Percentiles rank a stretch among this genome's conserved stretches.
Evolutionary conservation across 2,888 invertebrate genomes (phyloP).

Genomic region (Mantis religiosa): DNA sequence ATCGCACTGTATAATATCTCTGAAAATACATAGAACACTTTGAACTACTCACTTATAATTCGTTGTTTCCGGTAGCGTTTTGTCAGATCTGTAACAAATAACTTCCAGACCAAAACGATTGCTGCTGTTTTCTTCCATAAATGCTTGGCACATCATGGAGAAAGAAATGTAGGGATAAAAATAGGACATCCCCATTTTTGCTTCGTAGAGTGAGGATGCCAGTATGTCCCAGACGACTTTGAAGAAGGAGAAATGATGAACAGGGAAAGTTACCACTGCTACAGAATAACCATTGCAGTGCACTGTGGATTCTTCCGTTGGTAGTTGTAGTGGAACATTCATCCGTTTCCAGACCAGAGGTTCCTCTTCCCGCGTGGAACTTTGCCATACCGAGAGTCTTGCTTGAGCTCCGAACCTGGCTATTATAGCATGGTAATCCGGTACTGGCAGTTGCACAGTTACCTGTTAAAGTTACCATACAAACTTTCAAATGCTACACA

Average conservation of each 20-base stretch:
- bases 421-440: slow-evolving; percentile 34
- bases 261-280: slow-evolving; percentile 34
- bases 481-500: too few relatives aligned
- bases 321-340: slow-evolving; percentile 27
- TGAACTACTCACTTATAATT: slow-evolving; percentile 27
- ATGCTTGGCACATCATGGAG: slow-evolving; percentile 39
- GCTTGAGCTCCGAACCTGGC: slow-evolving; percentile 25
- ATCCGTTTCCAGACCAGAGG: slow-evolving; percentile 33
- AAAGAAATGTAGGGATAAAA: slow-evolving; percentile 37
- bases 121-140: slow-evolving; percentile 36
- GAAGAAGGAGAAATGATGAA: slow-evolving; percentile 38
- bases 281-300: slow-evolving; percentile 14
- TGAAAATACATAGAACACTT: too few relatives aligned
- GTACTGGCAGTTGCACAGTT: slow-evolving; percentile 35
- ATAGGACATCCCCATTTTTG: slow-evolving; percentile 36
- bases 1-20: too few relatives aligned
- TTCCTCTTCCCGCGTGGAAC: slow-evolving; percentile 34
- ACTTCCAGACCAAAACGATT: slow-evolving; percentile 38
- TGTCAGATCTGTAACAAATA: slow-evolving; percentile 36
- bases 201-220: slow-evolving; percentile 34
- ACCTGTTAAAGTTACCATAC: slow-evolving; percentile 5
- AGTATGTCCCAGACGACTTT: slow-evolving; percentile 37
- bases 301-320: neutral
- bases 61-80: slow-evolving; percentile 29
- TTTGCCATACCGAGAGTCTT: slow-evolving; percentile 34